Evolutionary conservation across 2,113 vertebrate genomes (phyloP).

Genomic region (Reinhardtius hippoglossoides): DNA sequence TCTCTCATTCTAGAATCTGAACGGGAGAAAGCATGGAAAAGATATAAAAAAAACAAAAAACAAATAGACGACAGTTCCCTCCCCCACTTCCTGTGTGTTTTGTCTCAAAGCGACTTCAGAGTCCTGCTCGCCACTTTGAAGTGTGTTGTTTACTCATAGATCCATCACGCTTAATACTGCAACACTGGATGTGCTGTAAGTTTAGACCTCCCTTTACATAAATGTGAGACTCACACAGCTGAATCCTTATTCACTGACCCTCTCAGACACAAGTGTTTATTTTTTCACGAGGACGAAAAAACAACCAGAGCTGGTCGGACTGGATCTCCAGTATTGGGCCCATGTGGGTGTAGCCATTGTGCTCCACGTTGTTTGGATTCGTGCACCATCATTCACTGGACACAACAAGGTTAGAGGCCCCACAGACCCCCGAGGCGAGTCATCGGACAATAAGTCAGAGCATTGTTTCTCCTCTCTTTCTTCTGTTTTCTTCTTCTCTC

Average conservation of each 20-base stretch:
- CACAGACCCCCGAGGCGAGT: conserved; percentile 2
- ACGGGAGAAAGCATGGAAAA: no score
- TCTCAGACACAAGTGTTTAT: background rate
- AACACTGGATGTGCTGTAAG: background rate
- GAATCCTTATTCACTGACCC: background rate
- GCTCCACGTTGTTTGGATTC: conserved; percentile 12
- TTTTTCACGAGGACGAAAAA: conserved; percentile 6
- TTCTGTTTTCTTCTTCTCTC: background rate
- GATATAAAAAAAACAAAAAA: background rate
- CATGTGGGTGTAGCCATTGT: background rate
- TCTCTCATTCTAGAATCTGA: no score
- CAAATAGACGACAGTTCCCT: background rate
- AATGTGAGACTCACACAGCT: background rate
- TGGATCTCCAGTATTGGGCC: background rate
- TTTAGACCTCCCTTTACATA: background rate
- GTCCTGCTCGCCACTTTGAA: background rate
- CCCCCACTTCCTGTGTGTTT: background rate
- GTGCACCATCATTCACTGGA: conserved; percentile 8
- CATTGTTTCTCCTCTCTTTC: conserved; percentile 16
- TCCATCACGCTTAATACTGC: background rate
- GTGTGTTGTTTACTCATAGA: background rate
- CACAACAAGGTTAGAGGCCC: background rate
- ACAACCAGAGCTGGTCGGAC: conserved; percentile 16
- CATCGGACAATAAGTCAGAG: background rate
- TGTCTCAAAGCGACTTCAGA: background rate